Conservation (phyloP, 2,113 vertebrate genomes). For the Python bivittatus region DNA sequence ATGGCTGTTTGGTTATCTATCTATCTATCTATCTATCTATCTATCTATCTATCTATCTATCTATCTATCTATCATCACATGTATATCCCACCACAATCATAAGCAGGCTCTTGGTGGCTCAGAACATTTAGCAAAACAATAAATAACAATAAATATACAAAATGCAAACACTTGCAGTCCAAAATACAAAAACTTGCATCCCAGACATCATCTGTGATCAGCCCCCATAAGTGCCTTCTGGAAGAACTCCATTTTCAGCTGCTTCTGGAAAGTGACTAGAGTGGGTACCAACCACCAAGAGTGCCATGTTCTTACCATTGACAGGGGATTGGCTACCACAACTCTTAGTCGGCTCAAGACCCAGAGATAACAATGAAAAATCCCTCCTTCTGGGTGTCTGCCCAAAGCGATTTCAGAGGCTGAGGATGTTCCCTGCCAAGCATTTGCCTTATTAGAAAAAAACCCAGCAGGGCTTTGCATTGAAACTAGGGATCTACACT, state of each 20-base stretch:
- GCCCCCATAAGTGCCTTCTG: not conserved
- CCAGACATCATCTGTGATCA: not conserved
- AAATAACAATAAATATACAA: not conserved
- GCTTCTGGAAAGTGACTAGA: not conserved
- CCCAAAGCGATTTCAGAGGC: not conserved
- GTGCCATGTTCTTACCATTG: too few species aligned
- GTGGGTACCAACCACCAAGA: not conserved
- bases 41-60: too few species aligned
- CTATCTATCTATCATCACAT: not conserved
- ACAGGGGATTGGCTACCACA: too few species aligned
- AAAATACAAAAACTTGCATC: not conserved
- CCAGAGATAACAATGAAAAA: not conserved
- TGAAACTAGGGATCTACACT: not conserved
- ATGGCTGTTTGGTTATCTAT: not conserved
- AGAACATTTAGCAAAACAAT: not conserved
- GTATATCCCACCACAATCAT: not conserved
- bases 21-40: not conserved
- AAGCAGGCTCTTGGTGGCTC: not conserved
- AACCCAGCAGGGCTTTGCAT: not conserved
- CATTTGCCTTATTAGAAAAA: not conserved
- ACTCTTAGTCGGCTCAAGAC: too few species aligned
- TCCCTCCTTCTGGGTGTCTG: not conserved
- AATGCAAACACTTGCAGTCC: not conserved
- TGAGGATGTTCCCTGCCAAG: not conserved
- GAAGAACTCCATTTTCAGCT: not conserved